Evolutionary conservation across 2,888 invertebrate species (phyloP).

Genomic region (Cheilosia pagana): DNA sequence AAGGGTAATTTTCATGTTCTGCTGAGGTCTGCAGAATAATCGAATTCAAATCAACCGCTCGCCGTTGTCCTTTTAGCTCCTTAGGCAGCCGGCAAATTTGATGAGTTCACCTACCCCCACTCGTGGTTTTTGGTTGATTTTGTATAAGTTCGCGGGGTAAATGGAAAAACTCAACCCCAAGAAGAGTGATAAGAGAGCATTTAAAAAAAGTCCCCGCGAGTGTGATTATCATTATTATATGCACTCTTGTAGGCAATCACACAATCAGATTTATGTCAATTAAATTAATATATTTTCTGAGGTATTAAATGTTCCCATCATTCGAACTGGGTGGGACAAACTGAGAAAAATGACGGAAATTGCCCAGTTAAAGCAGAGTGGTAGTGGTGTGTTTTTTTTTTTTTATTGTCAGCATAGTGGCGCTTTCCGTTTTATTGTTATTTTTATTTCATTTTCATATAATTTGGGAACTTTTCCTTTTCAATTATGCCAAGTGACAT

Average conservation of each 20-base stretch:
- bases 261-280: slow-evolving; percentile 69
- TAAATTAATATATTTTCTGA: slow-evolving; percentile 30
- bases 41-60: neutral
- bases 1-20: slow-evolving; percentile 60
- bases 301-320: slow-evolving; percentile 7
- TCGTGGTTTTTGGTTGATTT: slow-evolving; percentile 14
- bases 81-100: slow-evolving; percentile 32
- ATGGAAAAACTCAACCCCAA: slow-evolving; percentile 21
- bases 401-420: slow-evolving; percentile 2
- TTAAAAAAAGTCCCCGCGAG: slow-evolving; percentile 50
- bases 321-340: too few relatives aligned
- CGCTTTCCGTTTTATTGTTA: slow-evolving; percentile 27
- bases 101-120: neutral
- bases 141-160: slow-evolving; percentile 48
- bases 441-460: slow-evolving; percentile 30
- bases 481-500: slow-evolving; percentile 48
- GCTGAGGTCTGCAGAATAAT: slow-evolving; percentile 44
- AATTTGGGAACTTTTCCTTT: slow-evolving; percentile 13
- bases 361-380: slow-evolving; percentile 1
- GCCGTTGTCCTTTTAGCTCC: slow-evolving; percentile 11
- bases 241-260: slow-evolving; percentile 42
- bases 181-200: slow-evolving; percentile 22
- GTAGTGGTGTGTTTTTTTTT: neutral
- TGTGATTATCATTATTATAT: slow-evolving; percentile 49
- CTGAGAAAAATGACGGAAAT: neutral